Base-by-base conservation (phyloP, 2,113 vertebrate species). In the Fregata magnificens region DNA sequence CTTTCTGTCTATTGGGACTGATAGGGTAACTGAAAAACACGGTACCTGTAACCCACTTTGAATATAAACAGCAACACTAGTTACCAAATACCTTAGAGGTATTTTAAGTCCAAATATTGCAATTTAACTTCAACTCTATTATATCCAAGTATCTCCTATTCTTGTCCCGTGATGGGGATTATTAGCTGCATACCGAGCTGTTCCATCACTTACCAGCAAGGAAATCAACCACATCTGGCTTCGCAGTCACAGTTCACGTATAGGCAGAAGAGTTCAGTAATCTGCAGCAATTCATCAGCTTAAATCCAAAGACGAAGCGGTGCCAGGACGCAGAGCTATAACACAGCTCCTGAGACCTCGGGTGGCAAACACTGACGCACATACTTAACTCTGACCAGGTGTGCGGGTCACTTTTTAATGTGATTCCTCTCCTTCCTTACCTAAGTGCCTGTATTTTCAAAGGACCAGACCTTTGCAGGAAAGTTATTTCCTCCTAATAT, bases 291-390 rank as follows among this genome's bases (percentile, higher is more conserved):
- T 63, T 42, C 12, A 66, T 16, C 45, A 58, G 29, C 50, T 32
- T 13, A 16, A 67, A 69, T 2, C 13, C 16, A 44, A 38, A 63
- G 24, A 4, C 1, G 9, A 32, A 36, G 63, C 1, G 0, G 28
- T 2, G 7, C 5, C 45, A 22, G 61, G 25, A 59, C 25, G 22
- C 55, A 81, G 62, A 62, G 66, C 42, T 16, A 6, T 2, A 11
- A 11, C 2, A 0, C 36, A 18, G 72, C 84, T 40, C 31, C 45
- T 0, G 1, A 38, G 19, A 16, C 28, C 44, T 15, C 2, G 6
- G 11, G 1, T 0, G 3, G 72, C 66, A 40, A 38, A 17, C 0
- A 2, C 40, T 8, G 45, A 40, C 3, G 3, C 58, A 6, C 14
- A 0, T 1, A n/a, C 21, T 49, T 6, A 44, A 9, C 63, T 36